Percentiles rank a stretch among this genome's conserved stretches.
Evolutionary conservation across 2,797 vertebrate genomes (phyloP).

Genomic region (Bradypodion pumilum): DNA sequence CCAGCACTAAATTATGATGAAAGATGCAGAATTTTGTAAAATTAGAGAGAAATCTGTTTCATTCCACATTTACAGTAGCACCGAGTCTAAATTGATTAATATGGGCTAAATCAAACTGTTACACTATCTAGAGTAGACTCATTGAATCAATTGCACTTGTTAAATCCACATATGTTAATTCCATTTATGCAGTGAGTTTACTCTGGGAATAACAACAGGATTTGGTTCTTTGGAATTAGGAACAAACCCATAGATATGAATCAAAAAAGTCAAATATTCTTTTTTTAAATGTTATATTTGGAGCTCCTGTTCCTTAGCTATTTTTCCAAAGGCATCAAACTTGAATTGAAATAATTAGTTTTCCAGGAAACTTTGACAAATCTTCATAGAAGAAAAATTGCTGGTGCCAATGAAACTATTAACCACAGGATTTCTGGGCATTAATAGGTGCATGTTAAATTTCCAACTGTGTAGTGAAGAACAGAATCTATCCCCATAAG

Average conservation of each 20-base stretch:
- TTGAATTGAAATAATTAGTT: conserved; percentile 11
- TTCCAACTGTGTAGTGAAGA: not conserved
- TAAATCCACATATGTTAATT: no score
- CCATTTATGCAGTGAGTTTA: no score
- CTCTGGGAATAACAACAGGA: no score
- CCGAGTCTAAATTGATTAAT: not conserved
- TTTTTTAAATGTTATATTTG: not conserved
- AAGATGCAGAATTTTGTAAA: not conserved
- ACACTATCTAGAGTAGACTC: no score
- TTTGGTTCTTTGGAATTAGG: not conserved
- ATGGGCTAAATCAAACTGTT: no score
- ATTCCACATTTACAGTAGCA: not conserved
- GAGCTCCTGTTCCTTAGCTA: not conserved
- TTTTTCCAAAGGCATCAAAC: not conserved
- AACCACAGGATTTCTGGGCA: conserved; percentile 20
- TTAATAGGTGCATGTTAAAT: conserved; percentile 12
- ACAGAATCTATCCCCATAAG: not conserved
- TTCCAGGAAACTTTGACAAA: conserved; percentile 18
- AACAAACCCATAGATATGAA: not conserved
- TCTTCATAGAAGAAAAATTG: conserved; percentile 19
- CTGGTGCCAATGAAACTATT: conserved; percentile 33
- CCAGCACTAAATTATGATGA: not conserved
- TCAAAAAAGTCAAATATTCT: not conserved
- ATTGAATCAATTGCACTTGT: no score
- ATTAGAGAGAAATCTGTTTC: conserved; percentile 1